A percentile compares a stretch with the other conserved stretches of the same genome.
phyloP scores from a whole-genome alignment of 2,888 invertebrate species.

The Leucozona laternaria region DNA sequence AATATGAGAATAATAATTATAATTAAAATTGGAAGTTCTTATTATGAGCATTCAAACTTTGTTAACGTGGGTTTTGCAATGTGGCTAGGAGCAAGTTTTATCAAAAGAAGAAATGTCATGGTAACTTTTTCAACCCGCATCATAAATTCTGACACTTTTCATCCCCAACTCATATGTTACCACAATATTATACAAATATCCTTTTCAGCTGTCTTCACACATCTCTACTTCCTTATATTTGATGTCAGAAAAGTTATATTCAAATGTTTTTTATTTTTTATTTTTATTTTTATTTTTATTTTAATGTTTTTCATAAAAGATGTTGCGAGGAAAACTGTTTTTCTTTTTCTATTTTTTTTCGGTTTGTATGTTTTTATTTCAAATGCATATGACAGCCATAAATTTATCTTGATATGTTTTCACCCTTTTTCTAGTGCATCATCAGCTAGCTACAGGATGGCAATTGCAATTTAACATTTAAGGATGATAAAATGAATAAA shows the following conservation, averaged over 20 bases:
- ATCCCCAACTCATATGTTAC: neutral
- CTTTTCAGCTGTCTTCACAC: constrained; percentile 44
- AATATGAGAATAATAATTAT: too few species aligned
- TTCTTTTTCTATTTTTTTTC: neutral
- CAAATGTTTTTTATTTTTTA: neutral
- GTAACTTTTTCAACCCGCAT: constrained; percentile 34
- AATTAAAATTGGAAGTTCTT: neutral
- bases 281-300: constrained; percentile 15
- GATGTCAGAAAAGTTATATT: constrained; percentile 43
- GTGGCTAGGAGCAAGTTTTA: neutral
- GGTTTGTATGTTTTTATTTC: constrained; percentile 16
- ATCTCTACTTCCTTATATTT: constrained; percentile 31
- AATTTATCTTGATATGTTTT: constrained; percentile 58
- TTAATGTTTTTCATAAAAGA: constrained; percentile 32
- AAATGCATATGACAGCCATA: constrained; percentile 57
- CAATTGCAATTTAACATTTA: constrained; percentile 71
- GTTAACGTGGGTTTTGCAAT: constrained; percentile 17
- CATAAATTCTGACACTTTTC: constrained; percentile 45
- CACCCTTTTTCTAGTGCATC: constrained; percentile 24
- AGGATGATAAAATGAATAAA: constrained; percentile 35
- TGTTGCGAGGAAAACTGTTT: constrained; percentile 34
- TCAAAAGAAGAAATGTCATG: neutral
- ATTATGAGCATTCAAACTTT: neutral
- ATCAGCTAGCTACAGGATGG: constrained; percentile 9
- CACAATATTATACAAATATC: constrained; percentile 17